Evolutionary conservation across 2,797 vertebrate genomes (phyloP), one percentile per base, ranked within the genome.

Genomic region (Luscinia megarhynchos): DNA sequence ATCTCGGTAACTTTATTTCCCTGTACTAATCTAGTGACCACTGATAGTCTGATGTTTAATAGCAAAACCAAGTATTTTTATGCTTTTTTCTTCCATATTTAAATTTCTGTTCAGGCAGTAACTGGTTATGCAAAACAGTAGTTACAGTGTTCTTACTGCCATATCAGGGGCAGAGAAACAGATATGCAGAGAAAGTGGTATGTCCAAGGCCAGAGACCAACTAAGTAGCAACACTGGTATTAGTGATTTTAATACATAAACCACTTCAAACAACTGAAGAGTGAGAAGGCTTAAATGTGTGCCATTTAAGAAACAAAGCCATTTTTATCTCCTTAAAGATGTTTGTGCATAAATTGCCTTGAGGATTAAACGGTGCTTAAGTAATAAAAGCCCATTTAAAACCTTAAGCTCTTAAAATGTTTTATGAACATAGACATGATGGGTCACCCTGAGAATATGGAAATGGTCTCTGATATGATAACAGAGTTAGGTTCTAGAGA

Each of bases 311-410:
- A 95, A 93, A 96, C 77, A 90, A 93, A 76, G 40, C 22, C 29
- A 50, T 93, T 85, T 91, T 87, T 81, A 84, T 89, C 59, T 90
- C 67, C 86, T 87, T 79, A 87, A 50, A 89, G 26, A 79, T 89
- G 36, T 79, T 93, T 87, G 43, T 87, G 81, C 51, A 92, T 82
- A 82, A 90, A 89, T 79, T 94, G 53, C 46, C 84, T 92, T 30
- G 41, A 36, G 59, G 81, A 96, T 90, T 95, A 95, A 92, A 93
- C 82, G 15, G 12, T 91, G 27, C 11, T 86, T 81, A 92, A 89
- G 43, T 63, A 53, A 53, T 43, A 87, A 90, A 96, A 87, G 3
- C 24, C 34, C 4, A 1, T 76, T 68, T 95, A 90, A 92, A 92
- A 55, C 55, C n/a, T 87, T 90, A 84, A 93, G 59, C 70, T 87